Percentiles rank a stretch among this genome's conserved stretches.
Evolutionary conservation across 2,888 invertebrate species (phyloP).

Genomic region (Cantharis flavilabris): DNA sequence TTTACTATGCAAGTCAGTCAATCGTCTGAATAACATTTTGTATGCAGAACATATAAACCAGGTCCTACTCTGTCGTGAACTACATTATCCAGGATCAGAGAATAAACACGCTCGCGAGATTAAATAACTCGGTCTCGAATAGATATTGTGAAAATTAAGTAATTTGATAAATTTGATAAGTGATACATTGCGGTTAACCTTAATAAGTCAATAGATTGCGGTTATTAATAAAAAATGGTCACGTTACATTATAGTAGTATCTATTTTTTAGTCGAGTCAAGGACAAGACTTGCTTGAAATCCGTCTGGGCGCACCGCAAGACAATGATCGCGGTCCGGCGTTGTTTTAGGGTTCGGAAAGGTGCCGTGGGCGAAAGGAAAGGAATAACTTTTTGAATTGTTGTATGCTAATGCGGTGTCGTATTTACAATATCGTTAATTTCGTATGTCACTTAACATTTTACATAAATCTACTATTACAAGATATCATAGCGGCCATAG

Average conservation of each 20-base stretch:
- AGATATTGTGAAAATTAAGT: not conserved
- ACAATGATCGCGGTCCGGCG: not conserved
- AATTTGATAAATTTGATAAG: not conserved
- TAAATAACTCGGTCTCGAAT: not conserved
- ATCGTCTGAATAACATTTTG: not conserved
- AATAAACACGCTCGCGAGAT: not conserved
- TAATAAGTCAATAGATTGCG: not conserved
- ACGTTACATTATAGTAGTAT: not conserved
- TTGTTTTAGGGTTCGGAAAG: not conserved
- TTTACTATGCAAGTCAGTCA: not conserved
- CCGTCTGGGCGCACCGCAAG: not conserved
- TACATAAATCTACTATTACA: constrained; percentile 13
- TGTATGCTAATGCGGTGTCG: not conserved
- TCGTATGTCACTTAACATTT: not conserved
- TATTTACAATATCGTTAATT: not conserved
- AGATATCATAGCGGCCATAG: constrained; percentile 10
- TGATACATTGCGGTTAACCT: not conserved
- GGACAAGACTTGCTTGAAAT: not conserved
- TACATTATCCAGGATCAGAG: not conserved
- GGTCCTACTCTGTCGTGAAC: not conserved
- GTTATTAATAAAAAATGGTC: not conserved
- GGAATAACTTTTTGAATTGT: not conserved
- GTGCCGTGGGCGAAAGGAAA: not conserved
- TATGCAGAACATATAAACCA: not conserved
- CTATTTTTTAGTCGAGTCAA: not conserved